phyloP scores from a whole-genome alignment of 2,113 vertebrate genomes.

The Myrmecophaga tridactyla region DNA sequence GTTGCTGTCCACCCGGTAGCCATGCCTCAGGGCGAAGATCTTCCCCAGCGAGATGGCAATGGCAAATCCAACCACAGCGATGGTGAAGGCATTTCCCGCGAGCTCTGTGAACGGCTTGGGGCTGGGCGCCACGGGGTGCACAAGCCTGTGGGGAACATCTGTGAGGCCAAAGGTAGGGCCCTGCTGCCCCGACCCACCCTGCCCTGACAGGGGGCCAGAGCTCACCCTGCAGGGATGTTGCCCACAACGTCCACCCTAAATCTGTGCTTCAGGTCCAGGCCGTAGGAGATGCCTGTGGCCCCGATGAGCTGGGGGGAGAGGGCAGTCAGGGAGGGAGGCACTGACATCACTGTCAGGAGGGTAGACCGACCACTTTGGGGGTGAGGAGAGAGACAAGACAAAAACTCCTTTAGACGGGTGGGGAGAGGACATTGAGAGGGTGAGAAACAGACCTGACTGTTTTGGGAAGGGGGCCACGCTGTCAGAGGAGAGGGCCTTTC shows the following conservation, averaged over 20 bases:
- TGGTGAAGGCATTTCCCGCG: conserved; percentile 92
- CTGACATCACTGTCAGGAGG: neutral
- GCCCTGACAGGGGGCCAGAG: neutral
- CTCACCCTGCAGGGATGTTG: conserved; percentile 90
- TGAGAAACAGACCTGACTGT: neutral
- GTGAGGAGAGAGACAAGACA: neutral
- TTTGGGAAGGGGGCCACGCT: neutral
- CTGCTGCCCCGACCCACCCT: neutral
- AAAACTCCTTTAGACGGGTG: neutral
- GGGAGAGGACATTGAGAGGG: fast-evolving
- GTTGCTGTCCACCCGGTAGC: conserved; percentile 97
- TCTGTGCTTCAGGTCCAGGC: conserved; percentile 72
- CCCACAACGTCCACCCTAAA: conserved; percentile 90
- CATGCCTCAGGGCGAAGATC: conserved; percentile 95
- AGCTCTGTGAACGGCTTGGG: conserved; percentile 84
- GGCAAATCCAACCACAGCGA: conserved; percentile 93
- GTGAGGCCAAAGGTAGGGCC: conserved; percentile 44
- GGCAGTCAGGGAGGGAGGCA: conserved; percentile 9
- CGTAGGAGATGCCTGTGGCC: conserved; percentile 90
- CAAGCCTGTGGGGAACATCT: conserved; percentile 82
- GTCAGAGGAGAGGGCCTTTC: neutral
- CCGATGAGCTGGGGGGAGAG: conserved; percentile 85
- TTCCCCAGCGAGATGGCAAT: conserved; percentile 95
- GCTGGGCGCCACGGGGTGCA: conserved; percentile 83
- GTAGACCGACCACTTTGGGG: neutral